These are phyloP conservation scores for Lamellibrachia luymesi DNA, from an alignment of 1,140 invertebrate genomes.

Conservation along the genomic window DNA sequence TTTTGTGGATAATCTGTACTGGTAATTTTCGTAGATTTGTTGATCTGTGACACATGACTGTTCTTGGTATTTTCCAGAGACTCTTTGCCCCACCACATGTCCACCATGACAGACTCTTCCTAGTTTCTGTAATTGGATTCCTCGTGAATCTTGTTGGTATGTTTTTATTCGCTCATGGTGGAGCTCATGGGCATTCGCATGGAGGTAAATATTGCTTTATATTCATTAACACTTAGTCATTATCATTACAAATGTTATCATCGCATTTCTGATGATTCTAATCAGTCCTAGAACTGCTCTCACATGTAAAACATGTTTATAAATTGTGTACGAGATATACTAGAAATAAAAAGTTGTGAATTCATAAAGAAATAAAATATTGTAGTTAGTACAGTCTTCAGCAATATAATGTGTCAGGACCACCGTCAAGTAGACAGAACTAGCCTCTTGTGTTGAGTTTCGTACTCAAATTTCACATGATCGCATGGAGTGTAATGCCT, in stretches of 20 bases:
- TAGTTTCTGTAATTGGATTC: constrained; percentile 89
- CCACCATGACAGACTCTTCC: constrained; percentile 62
- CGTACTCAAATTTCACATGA: no score
- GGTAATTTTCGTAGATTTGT: background rate
- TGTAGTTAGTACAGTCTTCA: no score
- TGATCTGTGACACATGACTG: background rate
- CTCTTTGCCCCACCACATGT: constrained; percentile 65
- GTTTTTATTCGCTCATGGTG: constrained; percentile 78
- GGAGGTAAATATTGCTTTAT: constrained; percentile 39
- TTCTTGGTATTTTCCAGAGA: constrained; percentile 43
- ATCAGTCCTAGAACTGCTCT: no score
- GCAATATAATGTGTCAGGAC: background rate
- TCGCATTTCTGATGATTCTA: background rate
- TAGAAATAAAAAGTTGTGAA: no score
- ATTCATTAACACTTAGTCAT: constrained; percentile 50
- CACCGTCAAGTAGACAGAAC: no score
- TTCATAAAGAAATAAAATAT: no score
- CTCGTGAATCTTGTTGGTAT: constrained; percentile 94
- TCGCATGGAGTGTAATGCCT: no score
- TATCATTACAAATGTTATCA: background rate
- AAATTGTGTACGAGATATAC: no score
- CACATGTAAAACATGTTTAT: no score
- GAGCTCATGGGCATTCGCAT: constrained; percentile 69
- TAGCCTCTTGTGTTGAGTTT: no score
- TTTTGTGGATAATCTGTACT: no score